Conservation (phyloP, 2,888 invertebrate genomes). For the Cybosia mesomella region DNA sequence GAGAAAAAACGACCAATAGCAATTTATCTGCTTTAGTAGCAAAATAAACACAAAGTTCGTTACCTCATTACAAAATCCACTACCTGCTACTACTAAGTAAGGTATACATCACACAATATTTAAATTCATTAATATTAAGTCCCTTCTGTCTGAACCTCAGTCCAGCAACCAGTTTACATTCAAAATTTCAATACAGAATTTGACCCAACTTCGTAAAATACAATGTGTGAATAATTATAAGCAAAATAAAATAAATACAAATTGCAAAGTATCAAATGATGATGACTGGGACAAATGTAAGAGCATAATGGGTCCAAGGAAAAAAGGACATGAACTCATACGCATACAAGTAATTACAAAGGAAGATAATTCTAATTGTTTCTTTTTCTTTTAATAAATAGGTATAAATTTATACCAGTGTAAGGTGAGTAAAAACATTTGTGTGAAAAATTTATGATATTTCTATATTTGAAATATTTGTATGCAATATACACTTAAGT, state of each 20-base stretch:
- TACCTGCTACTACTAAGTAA: not conserved
- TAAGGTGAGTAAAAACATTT: not conserved
- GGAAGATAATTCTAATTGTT: slow-evolving; percentile 38
- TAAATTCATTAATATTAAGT: slow-evolving; percentile 1
- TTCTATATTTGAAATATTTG: not conserved
- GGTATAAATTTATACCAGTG: slow-evolving; percentile 15
- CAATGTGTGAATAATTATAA: slow-evolving; percentile 27
- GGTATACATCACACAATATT: not conserved
- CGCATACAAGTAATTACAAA: slow-evolving; percentile 47
- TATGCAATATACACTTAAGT: too few species aligned
- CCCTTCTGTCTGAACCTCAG: slow-evolving; percentile 2
- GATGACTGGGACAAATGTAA: slow-evolving; percentile 50
- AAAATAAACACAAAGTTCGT: not conserved
- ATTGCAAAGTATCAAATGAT: slow-evolving; percentile 42
- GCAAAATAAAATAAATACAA: slow-evolving; percentile 42
- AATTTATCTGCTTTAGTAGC: not conserved
- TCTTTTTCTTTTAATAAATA: slow-evolving; percentile 28
- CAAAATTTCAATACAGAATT: slow-evolving; percentile 2
- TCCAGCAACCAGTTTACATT: slow-evolving; percentile 4
- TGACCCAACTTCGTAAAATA: slow-evolving; percentile 18
- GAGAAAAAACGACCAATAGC: too few species aligned
- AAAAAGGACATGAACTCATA: slow-evolving; percentile 43
- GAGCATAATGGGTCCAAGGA: slow-evolving; percentile 41
- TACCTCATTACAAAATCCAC: not conserved
- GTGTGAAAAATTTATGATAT: not conserved